Evolutionary conservation across 2,113 vertebrate genomes (phyloP), one percentile per base, ranked within the genome.

Genomic region (Platysteira castanea): DNA sequence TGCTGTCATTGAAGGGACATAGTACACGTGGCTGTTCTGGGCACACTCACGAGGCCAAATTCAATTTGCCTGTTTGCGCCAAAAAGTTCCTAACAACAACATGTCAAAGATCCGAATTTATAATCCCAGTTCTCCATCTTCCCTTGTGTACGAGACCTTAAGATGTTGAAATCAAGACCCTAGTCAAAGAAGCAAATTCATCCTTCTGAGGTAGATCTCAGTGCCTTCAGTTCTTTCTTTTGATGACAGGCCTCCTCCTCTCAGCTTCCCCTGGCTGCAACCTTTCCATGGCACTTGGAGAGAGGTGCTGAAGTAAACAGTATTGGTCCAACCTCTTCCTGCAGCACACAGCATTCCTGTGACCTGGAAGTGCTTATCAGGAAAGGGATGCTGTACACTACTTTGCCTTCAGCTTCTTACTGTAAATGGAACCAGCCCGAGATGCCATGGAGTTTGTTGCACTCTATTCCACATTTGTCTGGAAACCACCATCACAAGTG

Each of bases 1-100:
- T 33, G 11, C 49, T 69, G 2, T 41, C 49, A 42, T 0, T 26
- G 7, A 5, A 4, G 11, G 20, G 21, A 49, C 13, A 52, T 7
- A 52, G 13, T 7, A 23, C 20, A 47, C 1, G 0, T 6, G 9
- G 23, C 24, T 41, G 7, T 33, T 69, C 56, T 65, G 28, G n/a
- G 27, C 54, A 57, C 21, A n/a, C n/a, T 57, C 35, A 37, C 30
- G 39, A 85, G 28, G 18, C 41, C 13, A 21, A 81, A 82, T 41
- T 67, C 37, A 52, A n/a, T 59, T 54, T 54, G 21, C 21, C 20
- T 16, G 3, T 37, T 15, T 59, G 37, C 14, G 26, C 67, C 31
- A 31, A 77, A 15, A 41, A 49, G 35, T 26, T 63, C 23, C 7
- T 22, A 53, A 54, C 33, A 91, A 46, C 22, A 35, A 15, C 7